Evolutionary conservation across 2,113 vertebrate species (phyloP), one percentile per base, ranked within the genome.

Genomic region (Chionodraco myersi): DNA sequence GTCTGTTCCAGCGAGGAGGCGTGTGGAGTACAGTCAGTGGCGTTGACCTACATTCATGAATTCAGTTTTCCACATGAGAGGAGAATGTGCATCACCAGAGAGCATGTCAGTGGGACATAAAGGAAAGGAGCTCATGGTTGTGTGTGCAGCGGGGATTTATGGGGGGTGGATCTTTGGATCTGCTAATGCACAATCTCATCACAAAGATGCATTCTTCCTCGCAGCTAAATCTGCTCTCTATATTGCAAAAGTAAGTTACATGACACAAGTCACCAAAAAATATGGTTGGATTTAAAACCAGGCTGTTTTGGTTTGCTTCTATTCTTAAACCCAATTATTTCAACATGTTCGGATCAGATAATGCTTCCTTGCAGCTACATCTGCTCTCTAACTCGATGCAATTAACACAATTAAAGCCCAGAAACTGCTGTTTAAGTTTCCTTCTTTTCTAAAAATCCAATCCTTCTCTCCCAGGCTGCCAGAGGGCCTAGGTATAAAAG

Each of bases 21-120:
- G 48, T 79, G 73, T 57, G 84, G 75, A 82, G 73, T 63, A 1
- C 36, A 84, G 82, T 80, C 80, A 82, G 80, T 47, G 76, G 88
- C n/a, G 54, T 63, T 94, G 93, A 94, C 94, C 93, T 92, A 94
- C 84, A 93, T 94, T 92, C 77, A 86, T 88, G 80, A 68, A 45
- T 67, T 86, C 83, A 70, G 80, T 90, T 93, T 92, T 92, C 82
- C 90, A 91, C 90, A 92, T 88, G 91, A 92, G 77, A 74, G 85
- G 84, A 93, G 92, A 89, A 87, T 80, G 48, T 83, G 86, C 86
- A n/a, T n/a, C n/a, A n/a, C n/a, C n/a, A n/a, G n/a, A n/a, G n/a
- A n/a, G n/a, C n/a, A 86, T 68, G 82, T 76, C 81, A 82, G 77
- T n/a, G 53, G 67, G 65, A 73, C 56, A 75, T 64, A 84, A 84